Evolutionary conservation across 2,113 vertebrate genomes (phyloP).

Genomic region (Pteropus alecto): DNA sequence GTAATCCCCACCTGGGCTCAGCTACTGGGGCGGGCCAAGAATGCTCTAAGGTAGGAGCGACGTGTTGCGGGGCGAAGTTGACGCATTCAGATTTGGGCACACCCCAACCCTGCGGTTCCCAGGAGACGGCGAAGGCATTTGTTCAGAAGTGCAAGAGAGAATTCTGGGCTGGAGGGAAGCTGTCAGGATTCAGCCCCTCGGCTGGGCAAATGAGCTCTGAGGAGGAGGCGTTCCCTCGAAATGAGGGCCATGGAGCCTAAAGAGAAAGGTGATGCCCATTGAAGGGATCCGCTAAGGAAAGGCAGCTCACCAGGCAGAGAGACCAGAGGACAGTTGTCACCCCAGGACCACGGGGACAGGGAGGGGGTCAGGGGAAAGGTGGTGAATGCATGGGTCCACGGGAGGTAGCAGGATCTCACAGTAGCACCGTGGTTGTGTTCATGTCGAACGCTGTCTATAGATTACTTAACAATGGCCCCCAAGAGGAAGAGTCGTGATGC

Average conservation of each 20-base stretch:
- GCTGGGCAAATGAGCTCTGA: background rate
- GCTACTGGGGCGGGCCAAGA: background rate
- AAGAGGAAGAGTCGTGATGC: background rate
- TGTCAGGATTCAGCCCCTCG: fast-evolving
- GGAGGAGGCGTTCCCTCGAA: background rate
- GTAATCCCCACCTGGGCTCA: fast-evolving
- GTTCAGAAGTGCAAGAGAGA: background rate
- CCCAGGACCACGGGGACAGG: background rate
- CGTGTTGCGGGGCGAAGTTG: background rate
- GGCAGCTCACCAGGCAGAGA: too few relatives aligned
- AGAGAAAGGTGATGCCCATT: background rate
- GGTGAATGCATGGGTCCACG: background rate
- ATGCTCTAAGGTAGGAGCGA: background rate
- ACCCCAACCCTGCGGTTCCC: too few relatives aligned
- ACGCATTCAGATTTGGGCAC: background rate
- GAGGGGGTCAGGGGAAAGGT: too few relatives aligned
- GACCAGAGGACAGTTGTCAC: background rate
- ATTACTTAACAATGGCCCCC: background rate
- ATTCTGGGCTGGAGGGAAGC: background rate
- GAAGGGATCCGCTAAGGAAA: background rate
- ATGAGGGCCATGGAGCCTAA: fast-evolving
- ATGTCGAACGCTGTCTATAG: too few relatives aligned
- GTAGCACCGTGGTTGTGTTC: background rate
- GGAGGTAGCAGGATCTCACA: background rate
- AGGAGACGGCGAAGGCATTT: background rate